These are phyloP conservation scores for Eulimnadia texana DNA, from an alignment of 1,140 invertebrate species.

Conservation along the genomic window DNA sequence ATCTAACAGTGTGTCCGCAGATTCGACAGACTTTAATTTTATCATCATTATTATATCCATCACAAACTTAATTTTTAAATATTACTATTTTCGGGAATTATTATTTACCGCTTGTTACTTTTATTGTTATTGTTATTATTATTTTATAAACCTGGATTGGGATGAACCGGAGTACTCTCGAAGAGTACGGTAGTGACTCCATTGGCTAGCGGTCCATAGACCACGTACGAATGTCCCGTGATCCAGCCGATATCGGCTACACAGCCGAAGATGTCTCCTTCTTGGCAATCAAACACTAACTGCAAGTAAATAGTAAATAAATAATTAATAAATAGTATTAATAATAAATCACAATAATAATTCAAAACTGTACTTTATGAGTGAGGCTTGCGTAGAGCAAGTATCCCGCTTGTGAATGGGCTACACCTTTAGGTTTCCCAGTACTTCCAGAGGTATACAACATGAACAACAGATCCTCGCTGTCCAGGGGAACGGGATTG, in stretches of 20 bases:
- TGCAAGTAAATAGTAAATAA: too few species aligned
- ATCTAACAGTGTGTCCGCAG: too few species aligned
- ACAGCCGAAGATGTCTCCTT: constrained; percentile 37
- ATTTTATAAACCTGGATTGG: constrained; percentile 39
- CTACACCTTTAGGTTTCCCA: constrained; percentile 39
- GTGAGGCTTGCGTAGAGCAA: constrained; percentile 36
- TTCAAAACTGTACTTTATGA: constrained; percentile 27
- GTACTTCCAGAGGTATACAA: constrained; percentile 42
- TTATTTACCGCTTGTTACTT: too few species aligned
- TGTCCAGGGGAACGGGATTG: constrained; percentile 30
- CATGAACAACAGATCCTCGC: constrained; percentile 40
- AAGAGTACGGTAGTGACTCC: constrained; percentile 39
- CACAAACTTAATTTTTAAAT: too few species aligned
- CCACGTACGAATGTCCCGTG: constrained; percentile 40
- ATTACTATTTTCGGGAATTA: too few species aligned
- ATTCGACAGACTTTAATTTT: too few species aligned
- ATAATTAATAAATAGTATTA: too few species aligned
- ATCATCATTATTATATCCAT: too few species aligned
- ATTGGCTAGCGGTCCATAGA: constrained; percentile 40
- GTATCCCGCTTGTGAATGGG: constrained; percentile 38
- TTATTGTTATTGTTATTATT: too few species aligned
- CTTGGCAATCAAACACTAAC: constrained; percentile 35
- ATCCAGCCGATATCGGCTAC: constrained; percentile 46
- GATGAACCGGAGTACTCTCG: constrained; percentile 40
- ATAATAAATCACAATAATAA: background rate